These are phyloP conservation scores for Aporophyla nigra DNA, from an alignment of 2,888 invertebrate species.

Conservation along the genomic window DNA sequence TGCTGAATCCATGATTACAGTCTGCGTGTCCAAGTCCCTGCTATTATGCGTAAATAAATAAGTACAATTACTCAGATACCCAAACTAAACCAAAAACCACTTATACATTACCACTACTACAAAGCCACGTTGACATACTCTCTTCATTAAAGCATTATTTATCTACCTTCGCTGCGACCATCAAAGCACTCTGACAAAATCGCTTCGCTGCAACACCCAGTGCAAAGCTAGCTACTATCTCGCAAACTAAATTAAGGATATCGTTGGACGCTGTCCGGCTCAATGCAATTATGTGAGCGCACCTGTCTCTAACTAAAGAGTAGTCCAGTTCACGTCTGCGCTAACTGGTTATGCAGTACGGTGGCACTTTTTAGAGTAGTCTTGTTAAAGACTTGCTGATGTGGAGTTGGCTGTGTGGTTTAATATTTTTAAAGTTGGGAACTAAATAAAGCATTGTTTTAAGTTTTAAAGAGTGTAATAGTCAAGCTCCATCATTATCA, in stretches of 20 bases:
- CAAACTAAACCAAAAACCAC: background rate
- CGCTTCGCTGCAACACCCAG: constrained; percentile 39
- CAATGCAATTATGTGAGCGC: constrained; percentile 77
- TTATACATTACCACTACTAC: background rate
- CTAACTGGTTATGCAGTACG: constrained; percentile 37
- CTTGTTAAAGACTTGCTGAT: constrained; percentile 23
- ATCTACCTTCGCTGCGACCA: constrained; percentile 20
- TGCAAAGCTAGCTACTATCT: constrained; percentile 60
- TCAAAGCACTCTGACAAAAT: constrained; percentile 48
- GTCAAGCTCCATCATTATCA: too few relatives aligned
- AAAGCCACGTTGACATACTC: background rate
- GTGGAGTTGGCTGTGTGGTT: background rate
- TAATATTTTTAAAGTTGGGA: background rate
- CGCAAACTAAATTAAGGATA: constrained; percentile 77
- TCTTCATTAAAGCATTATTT: constrained; percentile 40
- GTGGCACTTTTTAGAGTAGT: constrained; percentile 41
- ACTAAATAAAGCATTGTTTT: background rate
- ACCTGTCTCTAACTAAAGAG: constrained; percentile 68
- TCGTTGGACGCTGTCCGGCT: constrained; percentile 69
- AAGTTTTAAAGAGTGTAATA: background rate
- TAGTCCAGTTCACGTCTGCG: constrained; percentile 27
- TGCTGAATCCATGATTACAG: too few relatives aligned
- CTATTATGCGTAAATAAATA: background rate
- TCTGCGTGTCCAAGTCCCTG: rapidly evolving
- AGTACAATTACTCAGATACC: background rate